A percentile compares a stretch with the other conserved stretches of the same genome.
Evolutionary conservation across 2,888 invertebrate genomes (phyloP).

Genomic region (Latheticus oryzae): DNA sequence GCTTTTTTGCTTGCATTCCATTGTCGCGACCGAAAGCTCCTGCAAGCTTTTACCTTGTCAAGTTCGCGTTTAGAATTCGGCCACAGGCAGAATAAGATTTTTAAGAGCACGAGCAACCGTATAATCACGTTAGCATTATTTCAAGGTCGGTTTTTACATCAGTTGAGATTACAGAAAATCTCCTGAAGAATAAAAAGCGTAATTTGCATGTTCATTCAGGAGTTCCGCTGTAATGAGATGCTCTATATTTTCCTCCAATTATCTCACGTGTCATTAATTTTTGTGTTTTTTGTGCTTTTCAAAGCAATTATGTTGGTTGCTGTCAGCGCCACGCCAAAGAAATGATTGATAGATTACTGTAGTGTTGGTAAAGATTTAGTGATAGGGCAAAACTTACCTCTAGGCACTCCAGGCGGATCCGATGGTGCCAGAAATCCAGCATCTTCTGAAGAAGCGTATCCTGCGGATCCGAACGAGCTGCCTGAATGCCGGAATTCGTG

Average conservation of each 20-base stretch:
- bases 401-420: constrained; percentile 62
- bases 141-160: constrained; percentile 33
- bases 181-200: constrained; percentile 35
- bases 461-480: constrained; percentile 82
- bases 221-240: constrained; percentile 26
- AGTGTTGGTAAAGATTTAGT: not conserved
- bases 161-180: constrained; percentile 29
- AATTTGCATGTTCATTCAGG: constrained; percentile 39
- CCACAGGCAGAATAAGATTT: constrained; percentile 29
- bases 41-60: constrained; percentile 29
- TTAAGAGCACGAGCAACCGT: constrained; percentile 17
- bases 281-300: too few relatives aligned
- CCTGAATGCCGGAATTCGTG: constrained; percentile 85
- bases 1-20: not conserved
- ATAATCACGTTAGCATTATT: constrained; percentile 35
- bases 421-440: constrained; percentile 75
- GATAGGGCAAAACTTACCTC: constrained; percentile 53
- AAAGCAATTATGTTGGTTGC: not conserved
- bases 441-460: constrained; percentile 83
- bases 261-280: constrained; percentile 23
- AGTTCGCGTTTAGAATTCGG: constrained; percentile 28
- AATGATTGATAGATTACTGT: constrained; percentile 10
- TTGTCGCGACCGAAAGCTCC: constrained; percentile 19
- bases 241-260: constrained; percentile 21
- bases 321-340: constrained; percentile 13